Evolutionary conservation across 2,888 invertebrate species (phyloP).

Genomic region (Leptopilina syphax): DNA sequence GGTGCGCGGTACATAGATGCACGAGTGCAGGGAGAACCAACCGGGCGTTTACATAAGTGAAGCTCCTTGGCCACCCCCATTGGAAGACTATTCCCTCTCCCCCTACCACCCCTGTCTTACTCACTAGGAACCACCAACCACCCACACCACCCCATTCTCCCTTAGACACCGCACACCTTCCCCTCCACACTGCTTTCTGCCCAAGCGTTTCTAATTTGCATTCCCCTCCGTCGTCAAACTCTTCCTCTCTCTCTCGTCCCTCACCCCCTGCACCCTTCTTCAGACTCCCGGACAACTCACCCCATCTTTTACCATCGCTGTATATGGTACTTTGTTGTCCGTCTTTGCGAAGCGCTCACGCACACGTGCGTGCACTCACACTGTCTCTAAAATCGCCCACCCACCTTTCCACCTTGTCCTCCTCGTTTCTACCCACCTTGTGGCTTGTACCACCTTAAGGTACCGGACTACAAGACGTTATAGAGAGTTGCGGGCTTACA

Average conservation of each 20-base stretch:
- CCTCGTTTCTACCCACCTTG: too few relatives aligned
- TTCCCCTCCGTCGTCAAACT: constrained; percentile 73
- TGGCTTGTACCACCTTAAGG: constrained; percentile 52
- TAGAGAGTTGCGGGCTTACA: constrained; percentile 45
- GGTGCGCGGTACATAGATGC: constrained; percentile 49
- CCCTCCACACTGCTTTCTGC: constrained; percentile 68
- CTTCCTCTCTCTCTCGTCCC: constrained; percentile 55
- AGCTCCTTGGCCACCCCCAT: constrained; percentile 71
- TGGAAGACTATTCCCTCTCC: constrained; percentile 48
- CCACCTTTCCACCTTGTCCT: too few relatives aligned
- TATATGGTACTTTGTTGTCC: constrained; percentile 65
- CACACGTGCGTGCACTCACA: constrained; percentile 63
- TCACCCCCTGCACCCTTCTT: constrained; percentile 47
- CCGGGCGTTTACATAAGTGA: constrained; percentile 73
- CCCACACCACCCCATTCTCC: constrained; percentile 48
- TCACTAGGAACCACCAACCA: constrained; percentile 45
- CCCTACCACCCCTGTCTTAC: constrained; percentile 5
- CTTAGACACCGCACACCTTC: constrained; percentile 41
- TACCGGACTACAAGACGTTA: constrained; percentile 1
- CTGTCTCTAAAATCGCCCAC: background rate
- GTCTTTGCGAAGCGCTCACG: constrained; percentile 70
- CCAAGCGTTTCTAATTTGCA: constrained; percentile 76
- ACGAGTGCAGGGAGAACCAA: constrained; percentile 61
- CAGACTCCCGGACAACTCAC: constrained; percentile 54
- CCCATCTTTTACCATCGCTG: constrained; percentile 60